Base-by-base conservation (phyloP, 2,888 invertebrate species). In the Choristoneura rosaceana region DNA sequence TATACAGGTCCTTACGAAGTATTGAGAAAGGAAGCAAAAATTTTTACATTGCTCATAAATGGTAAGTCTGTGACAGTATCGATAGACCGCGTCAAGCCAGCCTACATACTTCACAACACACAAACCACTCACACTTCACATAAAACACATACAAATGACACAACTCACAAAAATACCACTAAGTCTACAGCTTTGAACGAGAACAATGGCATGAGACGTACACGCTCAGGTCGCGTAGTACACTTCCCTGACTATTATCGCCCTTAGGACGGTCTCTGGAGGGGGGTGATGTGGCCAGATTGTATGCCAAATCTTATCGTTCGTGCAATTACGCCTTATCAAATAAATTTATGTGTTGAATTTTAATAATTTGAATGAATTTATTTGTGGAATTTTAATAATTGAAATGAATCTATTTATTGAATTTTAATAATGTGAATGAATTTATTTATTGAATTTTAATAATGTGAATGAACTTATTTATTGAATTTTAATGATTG, bases 81-180 rank as follows among this genome's bases (percentile, higher is more conserved):
- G 14, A 1, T 47, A 47, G 47, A 47, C 55, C 55, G 67, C 17
- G 34, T 67, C 17, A 67, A 67, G 55, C 67, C 67, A 45, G 67
- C 67, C 45, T 67, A 67, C 67, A 67, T 67, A 67, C 45, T 67
- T 15, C 55, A 65, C 50, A 34, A 65, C 52, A 25, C 45, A 63
- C 12, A 63, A 3, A 65, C 34, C 38, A 34, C 38, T n/a, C 41
- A 15, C 52, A 65, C 65, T 9, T 14, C 14, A 45, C 62, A 58
- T 12, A 58, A 33, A 33, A 38, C 50, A 34, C 50, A 10, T 15
- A 15, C 50, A 65, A 17, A 58, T 10, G 12, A 25, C 52, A 65
- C 17, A 50, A 65, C 15, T 52, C 38, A n/a, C 14, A 50, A 33
- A 34, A 9, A 33, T 34, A 15, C n/a, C 50, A 34, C 50, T 33